Evolutionary conservation across 2,888 invertebrate species (phyloP).

Genomic region (Spialia ferax): DNA sequence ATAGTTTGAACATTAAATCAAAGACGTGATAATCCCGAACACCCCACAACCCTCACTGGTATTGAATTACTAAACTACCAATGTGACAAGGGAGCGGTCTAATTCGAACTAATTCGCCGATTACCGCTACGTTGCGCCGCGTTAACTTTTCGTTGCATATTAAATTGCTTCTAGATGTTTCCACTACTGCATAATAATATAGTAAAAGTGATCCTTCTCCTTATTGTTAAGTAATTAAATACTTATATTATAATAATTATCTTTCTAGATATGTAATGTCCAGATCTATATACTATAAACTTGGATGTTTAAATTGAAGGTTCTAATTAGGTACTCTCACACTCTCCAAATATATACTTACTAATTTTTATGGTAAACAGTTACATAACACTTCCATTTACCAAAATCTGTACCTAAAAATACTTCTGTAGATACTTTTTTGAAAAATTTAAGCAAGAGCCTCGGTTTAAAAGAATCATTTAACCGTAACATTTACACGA

Average conservation of each 20-base stretch:
- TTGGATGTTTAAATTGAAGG: too few species aligned
- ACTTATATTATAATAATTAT: background rate
- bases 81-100: constrained; percentile 19
- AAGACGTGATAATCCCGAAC: background rate
- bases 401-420: background rate
- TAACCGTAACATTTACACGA: constrained; percentile 24
- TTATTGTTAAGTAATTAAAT: background rate
- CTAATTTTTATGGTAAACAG: too few species aligned
- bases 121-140: constrained; percentile 16
- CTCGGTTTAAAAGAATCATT: background rate
- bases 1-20: background rate
- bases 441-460: background rate
- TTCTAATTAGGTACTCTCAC: too few species aligned
- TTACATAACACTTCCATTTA: too few species aligned
- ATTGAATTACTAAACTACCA: constrained; percentile 4
- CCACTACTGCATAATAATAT: background rate
- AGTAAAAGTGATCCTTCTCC: background rate
- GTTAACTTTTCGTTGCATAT: background rate
- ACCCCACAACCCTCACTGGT: background rate
- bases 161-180: background rate
- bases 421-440: background rate
- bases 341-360: background rate
- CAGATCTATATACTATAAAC: too few species aligned
- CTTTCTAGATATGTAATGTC: too few species aligned
- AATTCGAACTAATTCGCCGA: constrained; percentile 15